Evolutionary conservation across 2,888 invertebrate genomes (phyloP).

Genomic region (Dicranocentrus wangi): DNA sequence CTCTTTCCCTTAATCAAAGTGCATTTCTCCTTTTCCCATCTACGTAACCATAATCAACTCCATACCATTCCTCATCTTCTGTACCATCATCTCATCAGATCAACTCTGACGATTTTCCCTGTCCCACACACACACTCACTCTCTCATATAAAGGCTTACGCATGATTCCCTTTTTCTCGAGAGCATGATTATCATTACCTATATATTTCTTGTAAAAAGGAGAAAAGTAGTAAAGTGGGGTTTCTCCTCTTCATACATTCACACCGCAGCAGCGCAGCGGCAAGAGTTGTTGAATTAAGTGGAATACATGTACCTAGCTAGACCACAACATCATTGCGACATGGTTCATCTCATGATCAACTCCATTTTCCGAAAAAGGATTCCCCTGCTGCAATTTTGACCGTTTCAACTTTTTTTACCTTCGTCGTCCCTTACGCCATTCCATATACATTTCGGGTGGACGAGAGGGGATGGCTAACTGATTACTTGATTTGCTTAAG

Average conservation of each 20-base stretch:
- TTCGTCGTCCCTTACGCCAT: constrained; percentile 14
- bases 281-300: no score
- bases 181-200: constrained; percentile 41
- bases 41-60: constrained; percentile 9
- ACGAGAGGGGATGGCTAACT: constrained; percentile 1
- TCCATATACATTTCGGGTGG: no score
- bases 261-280: no score
- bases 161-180: constrained; percentile 24
- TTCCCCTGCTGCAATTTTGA: constrained; percentile 19
- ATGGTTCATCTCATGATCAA: constrained; percentile 10
- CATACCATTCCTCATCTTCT: neutral
- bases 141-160: constrained; percentile 10
- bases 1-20: constrained; percentile 6
- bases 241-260: neutral
- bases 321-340: neutral
- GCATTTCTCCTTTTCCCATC: no score
- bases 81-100: neutral
- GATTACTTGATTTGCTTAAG: constrained; percentile 30
- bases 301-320: no score
- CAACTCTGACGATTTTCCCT: neutral
- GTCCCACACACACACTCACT: neutral
- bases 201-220: constrained; percentile 26
- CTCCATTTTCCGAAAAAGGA: constrained; percentile 36
- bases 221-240: constrained; percentile 23
- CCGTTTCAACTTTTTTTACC: constrained; percentile 21